Conservation (phyloP, 1,140 invertebrate species). For the Bombus difficillimus region DNA sequence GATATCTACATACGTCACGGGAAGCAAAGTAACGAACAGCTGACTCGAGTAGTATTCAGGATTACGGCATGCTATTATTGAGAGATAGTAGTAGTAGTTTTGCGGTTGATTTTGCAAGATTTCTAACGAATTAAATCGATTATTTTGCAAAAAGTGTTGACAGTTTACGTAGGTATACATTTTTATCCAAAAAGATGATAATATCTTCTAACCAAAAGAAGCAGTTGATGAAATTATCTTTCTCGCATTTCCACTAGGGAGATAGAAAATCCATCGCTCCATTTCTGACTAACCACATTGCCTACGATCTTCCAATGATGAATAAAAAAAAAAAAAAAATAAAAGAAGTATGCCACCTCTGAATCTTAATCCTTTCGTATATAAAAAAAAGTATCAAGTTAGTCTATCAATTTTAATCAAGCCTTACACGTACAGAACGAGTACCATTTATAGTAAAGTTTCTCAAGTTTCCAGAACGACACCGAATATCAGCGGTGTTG, state of each 20-base stretch:
- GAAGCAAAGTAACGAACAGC: conserved; percentile 43
- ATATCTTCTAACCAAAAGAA: no score
- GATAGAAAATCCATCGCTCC: neutral
- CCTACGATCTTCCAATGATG: neutral
- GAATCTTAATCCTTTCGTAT: neutral
- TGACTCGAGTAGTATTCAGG: conserved; percentile 47
- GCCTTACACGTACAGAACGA: neutral
- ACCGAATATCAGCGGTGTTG: conserved; percentile 43
- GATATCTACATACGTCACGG: conserved; percentile 20
- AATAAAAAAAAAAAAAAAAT: neutral
- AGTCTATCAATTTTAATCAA: neutral
- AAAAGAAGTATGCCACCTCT: neutral
- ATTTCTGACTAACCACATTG: neutral
- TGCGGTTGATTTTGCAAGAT: neutral
- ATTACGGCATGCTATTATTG: neutral
- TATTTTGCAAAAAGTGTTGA: neutral
- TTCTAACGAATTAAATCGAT: neutral
- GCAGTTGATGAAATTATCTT: neutral
- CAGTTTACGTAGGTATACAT: neutral
- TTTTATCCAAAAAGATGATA: no score
- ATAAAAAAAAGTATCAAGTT: neutral
- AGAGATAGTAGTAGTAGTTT: neutral
- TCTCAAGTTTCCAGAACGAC: conserved; percentile 9
- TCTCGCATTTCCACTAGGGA: neutral
- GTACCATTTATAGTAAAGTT: conserved; percentile 1